Evolutionary conservation across 2,888 invertebrate genomes (phyloP), one percentile per base, ranked within the genome.

Genomic region (Tiliacea citrago): DNA sequence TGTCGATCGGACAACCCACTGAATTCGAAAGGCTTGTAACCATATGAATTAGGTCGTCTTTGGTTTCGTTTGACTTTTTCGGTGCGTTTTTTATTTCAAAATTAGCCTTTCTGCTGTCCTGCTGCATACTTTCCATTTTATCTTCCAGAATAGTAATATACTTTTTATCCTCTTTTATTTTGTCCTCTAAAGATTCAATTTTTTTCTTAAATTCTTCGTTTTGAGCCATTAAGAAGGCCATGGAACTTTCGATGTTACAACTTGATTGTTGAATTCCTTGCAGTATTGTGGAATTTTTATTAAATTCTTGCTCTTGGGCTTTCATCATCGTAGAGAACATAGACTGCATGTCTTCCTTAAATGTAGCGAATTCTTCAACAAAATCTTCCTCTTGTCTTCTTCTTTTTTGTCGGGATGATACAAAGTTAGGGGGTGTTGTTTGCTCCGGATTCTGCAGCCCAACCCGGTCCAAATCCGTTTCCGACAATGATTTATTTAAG

Each of bases 161-260:
- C 5, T 60, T 60, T 21, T 21, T 60, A 39, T 60, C 60, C 35
- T 60, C 60, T 21, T 60, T 60, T 39, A 21, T 39, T 21, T 60
- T 60, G 10, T 39, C 21, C 35, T 60, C 58, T 60, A 60, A 21
- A 5, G 35, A 60, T 39, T 60, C 60, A 1, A 60, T 45, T 62
- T 62, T 9, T 45, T 62, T 45, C 39, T 62, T 61, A 45, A 62
- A 62, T 24, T 62, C 42, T n/a, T 62, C 42, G n/a, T 45, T 62
- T 24, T 62, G 42, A 12, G 42, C 42, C 62, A 4, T 62, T 4
- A 62, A 45, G n/a, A 62, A 62, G 21, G 39, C 12, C 6, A 42
- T 13, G 39, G 61, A 61, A 39, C 61, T 61, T 39, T 39, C 61
- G 24, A 29, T 57, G 24, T 24, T 24, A 8, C 13, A 13, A 16